These are phyloP conservation scores for Cebidichthys violaceus DNA, from an alignment of 2,113 vertebrate genomes.

Conservation along the genomic window DNA sequence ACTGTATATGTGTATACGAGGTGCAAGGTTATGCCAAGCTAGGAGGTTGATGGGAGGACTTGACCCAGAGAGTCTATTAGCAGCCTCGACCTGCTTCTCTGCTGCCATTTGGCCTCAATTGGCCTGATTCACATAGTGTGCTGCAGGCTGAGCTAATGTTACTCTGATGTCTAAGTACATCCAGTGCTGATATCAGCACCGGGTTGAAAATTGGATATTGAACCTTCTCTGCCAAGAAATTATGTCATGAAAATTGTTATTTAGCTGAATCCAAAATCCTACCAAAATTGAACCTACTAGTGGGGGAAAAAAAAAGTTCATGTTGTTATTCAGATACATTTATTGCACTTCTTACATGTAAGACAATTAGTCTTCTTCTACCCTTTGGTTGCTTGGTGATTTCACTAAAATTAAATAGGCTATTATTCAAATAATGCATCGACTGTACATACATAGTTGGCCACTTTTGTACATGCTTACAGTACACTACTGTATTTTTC, in stretches of 20 bases:
- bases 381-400: background rate
- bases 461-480: background rate
- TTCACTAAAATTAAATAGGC: background rate
- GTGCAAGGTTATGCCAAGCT: background rate
- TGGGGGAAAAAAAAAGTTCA: background rate
- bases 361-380: background rate
- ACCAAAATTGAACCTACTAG: background rate
- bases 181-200: background rate
- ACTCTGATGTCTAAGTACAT: background rate
- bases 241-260: constrained; percentile 4
- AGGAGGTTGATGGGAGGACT: constrained; percentile 2
- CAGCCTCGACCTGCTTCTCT: constrained; percentile 5
- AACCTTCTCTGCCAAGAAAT: constrained; percentile 14
- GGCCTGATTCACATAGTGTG: background rate
- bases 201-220: background rate
- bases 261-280: constrained; percentile 4
- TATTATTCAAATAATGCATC: background rate
- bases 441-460: background rate
- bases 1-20: background rate
- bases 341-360: background rate
- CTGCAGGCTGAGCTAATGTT: constrained; percentile 2
- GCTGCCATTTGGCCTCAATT: constrained; percentile 5
- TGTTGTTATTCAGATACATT: constrained; percentile 1
- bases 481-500: background rate
- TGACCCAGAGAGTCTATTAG: constrained; percentile 23